Base-by-base conservation (phyloP, 2,888 invertebrate species). In the Cenopis cana region DNA sequence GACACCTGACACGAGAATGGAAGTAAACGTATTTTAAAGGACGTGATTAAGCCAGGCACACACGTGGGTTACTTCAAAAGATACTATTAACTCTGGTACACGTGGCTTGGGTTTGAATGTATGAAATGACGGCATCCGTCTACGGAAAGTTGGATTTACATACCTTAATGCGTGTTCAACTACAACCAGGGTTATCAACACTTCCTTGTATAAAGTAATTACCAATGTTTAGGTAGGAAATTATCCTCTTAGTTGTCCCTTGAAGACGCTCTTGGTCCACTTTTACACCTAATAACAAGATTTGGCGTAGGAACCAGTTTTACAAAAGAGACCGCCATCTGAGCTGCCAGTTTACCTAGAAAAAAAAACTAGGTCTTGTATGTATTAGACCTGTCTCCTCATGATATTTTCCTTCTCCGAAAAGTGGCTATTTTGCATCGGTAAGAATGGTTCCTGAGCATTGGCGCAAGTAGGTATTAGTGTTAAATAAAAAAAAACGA, bases 41-140 rank as follows among this genome's bases (percentile, higher is more conserved):
- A 55, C 56, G 54, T 46, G 62, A 36, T 62, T 36, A 46, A 49
- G 55, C 36, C 17, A 9, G n/a, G 41, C 17, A 46, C 52, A 62
- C 36, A 20, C 36, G 36, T 38, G 38, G 38, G 11, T 20, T 64
- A 64, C 36, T 38, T 52, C 24, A 54, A 54, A 64, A 20, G 20
- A 54, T 64, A 64, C 74, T 76, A 66, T 68, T 74, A 71, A 77
- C 72, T 73, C 75, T 69, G 65, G 70, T 72, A 77, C 76, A 61
- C 62, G 78, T 74, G 75, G 74, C 66, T 70, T 72, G 76, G 49
- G 75, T 79, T 81, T 80, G 77, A 79, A 82, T 82, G 82, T 86
- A 87, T 87, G 85, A 87, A 84, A 88, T 86, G 86, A 88, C 85
- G 80, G 82, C 80, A 80, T 81, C 82, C 82, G 82, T 85, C 85